These are phyloP conservation scores for Alauda arvensis DNA, from an alignment of 2,797 vertebrate species.

Conservation along the genomic window DNA sequence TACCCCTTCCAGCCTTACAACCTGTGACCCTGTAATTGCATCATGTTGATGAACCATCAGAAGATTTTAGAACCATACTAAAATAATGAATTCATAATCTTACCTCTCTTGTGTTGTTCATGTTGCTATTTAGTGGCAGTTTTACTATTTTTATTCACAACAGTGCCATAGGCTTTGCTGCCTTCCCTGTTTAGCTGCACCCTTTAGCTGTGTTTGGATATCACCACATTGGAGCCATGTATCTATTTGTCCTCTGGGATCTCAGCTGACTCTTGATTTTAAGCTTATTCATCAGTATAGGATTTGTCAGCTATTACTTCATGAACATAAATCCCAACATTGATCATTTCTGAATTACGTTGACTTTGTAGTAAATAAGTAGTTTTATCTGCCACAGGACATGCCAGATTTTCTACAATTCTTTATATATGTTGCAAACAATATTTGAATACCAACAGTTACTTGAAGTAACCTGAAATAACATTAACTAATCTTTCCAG, in stretches of 20 bases:
- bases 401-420: not conserved
- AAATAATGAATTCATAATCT: not conserved
- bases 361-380: not conserved
- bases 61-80: not conserved
- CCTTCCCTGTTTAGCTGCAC: not conserved
- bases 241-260: not conserved
- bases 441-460: not conserved
- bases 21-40: not conserved
- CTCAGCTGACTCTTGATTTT: not conserved
- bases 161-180: not conserved
- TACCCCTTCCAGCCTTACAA: not conserved
- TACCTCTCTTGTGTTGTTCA: not conserved
- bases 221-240: not conserved
- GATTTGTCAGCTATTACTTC: not conserved
- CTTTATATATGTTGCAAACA: not conserved
- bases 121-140: not conserved
- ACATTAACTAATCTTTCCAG: not conserved
- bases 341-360: not conserved
- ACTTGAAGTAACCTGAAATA: not conserved
- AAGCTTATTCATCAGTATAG: not conserved
- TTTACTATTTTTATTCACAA: not conserved
- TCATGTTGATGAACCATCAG: not conserved
- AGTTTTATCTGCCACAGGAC: not conserved
- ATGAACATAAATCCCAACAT: not conserved
- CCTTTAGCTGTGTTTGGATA: not conserved